Base-by-base conservation (phyloP, 2,888 invertebrate species). In the Aricia artaxerxes region DNA sequence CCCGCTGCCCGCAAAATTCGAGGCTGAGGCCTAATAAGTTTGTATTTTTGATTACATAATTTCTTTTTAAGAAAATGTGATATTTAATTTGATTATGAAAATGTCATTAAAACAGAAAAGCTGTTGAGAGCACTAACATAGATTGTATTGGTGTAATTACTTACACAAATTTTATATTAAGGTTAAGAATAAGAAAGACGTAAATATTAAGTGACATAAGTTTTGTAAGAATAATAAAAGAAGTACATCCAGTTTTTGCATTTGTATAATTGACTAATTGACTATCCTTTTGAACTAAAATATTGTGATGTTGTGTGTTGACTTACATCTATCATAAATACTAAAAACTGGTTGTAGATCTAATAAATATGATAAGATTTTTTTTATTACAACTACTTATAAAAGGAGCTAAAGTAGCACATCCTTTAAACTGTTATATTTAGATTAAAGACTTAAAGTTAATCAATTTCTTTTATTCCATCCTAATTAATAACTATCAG, bases 131-230 rank as follows among this genome's bases (percentile, higher is more conserved):
- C 31, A 35, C 69, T 35, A 35, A 69, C 35, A 69, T 38, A 69
- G 69, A 38, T 69, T 69, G 35, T 69, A 69, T 69, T 69, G 38
- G 69, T 69, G 69, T 69, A 69, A 69, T 35, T 69, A 38, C 69
- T 69, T 69, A 69, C 69, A 69, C 69, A 69, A 69, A 24, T 69
- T 31, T 35, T 69, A 69, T 38, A 11, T 38, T 69, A 69, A 38
- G 69, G 69, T 13, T 35, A 69, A 69, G 35, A 38, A 69, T 69
- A 35, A 38, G 31, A 69, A 13, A 6, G 11, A 64, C 64, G 64
- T 64, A 69, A 69, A 69, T 69, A 38, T 38, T 69, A 69, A 69
- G 69, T 69, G 16, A 69, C 13, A 38, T 38, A 69, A 16, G 69
- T 69, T 69, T 69, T 69, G 69, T 69, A 69, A 69, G 13, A 69